These are phyloP conservation scores for Archilochus colubris DNA, from an alignment of 2,113 vertebrate species.

Conservation along the genomic window DNA sequence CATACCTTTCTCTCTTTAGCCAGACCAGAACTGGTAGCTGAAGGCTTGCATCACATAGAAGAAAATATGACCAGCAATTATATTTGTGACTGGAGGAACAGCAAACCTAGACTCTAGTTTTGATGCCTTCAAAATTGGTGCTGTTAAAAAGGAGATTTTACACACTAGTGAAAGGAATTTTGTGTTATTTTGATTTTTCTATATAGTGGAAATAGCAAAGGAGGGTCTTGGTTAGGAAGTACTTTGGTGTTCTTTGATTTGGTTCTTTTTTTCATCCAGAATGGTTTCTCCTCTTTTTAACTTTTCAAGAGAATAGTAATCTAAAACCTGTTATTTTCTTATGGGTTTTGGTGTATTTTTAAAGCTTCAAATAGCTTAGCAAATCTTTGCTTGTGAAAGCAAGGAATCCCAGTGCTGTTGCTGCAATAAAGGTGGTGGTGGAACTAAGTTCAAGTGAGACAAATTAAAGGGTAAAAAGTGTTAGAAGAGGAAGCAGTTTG, in stretches of 20 bases:
- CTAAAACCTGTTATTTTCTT: not conserved
- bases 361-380: not conserved
- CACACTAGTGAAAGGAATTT: not conserved
- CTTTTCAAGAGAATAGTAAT: not conserved
- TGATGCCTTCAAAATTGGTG: not conserved
- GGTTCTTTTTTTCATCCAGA: not conserved
- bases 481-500: not conserved
- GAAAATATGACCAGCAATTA: not conserved
- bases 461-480: not conserved
- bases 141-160: not conserved
- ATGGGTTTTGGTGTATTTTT: not conserved
- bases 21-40: not conserved
- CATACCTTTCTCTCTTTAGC: not conserved
- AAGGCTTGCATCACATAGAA: not conserved
- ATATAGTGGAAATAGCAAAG: not conserved
- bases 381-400: not conserved
- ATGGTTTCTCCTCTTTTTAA: not conserved
- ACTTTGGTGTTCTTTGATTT: not conserved
- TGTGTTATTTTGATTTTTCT: not conserved
- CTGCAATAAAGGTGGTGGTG: not conserved
- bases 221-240: not conserved
- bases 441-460: not conserved
- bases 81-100: not conserved
- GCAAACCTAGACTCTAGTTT: not conserved
- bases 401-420: not conserved